Evolutionary conservation across 2,888 invertebrate species (phyloP), one percentile per base, ranked within the genome.

Genomic region (Tipula lateralis): DNA sequence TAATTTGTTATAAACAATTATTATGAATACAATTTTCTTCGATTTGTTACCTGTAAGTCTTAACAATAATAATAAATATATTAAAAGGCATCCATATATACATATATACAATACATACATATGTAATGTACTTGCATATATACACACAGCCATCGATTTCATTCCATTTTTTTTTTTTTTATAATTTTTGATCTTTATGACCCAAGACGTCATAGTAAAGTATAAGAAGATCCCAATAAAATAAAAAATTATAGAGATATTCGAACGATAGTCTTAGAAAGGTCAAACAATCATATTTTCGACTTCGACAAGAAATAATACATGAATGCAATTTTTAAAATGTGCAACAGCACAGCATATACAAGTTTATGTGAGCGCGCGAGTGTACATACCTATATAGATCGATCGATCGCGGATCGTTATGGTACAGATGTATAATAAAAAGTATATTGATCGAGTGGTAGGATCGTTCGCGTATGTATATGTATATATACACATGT

Each of bases 1-100:
- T 82, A 82, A 82, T 82, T 82, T 82, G 82, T 82, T 82, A 82
- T 82, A 82, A 82, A 82, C 82, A 82, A 82, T 82, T 82, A 82
- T 82, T 82, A 82, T 82, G 29, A 82, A 30, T 82, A 82, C 82
- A 30, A 82, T 82, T 82, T 30, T 82, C 32, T 82, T 82, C 82
- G 82, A 82, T 82, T 82, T 82, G 82, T 82, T 82, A 82, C 82
- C 82, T 30, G 82, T 30, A 82, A 82, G 32, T 82, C 82, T 66
- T 66, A 82, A 82, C 82, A 82, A 82, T 82, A 82, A 82, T 82
- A 82, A 82, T 82, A 66, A 66, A 66, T 66, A 66, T 66, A 66
- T 66, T 66, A 66, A 66, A 66, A 66, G 66, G 66, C 66, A 66
- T 66, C 66, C 66, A 66, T 66, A 66, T 50, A n/a, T 36, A n/a